phyloP scores from a whole-genome alignment of 2,797 vertebrate species.

The Lagothrix lagotricha region DNA sequence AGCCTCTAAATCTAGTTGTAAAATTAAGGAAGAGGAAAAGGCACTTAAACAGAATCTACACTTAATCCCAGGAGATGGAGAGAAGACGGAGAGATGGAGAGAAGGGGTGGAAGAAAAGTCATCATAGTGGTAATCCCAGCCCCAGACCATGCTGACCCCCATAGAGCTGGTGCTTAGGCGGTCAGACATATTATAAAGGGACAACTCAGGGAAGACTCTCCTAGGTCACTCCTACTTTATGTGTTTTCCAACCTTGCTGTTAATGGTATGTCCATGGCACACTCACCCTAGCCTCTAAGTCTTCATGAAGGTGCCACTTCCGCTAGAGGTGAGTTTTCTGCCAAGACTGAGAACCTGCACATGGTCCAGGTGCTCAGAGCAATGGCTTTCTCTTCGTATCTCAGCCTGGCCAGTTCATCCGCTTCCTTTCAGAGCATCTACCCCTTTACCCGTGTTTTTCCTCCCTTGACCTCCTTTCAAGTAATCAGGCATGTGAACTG shows the following conservation, averaged over 20 bases:
- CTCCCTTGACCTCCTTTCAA: background rate
- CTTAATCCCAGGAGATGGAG: background rate
- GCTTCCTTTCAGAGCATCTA: background rate
- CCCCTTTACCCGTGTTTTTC: background rate
- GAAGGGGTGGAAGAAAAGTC: background rate
- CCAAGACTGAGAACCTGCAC: background rate
- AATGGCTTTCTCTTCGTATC: background rate
- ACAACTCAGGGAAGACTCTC: background rate
- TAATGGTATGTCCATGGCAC: background rate
- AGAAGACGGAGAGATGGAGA: background rate
- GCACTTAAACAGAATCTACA: background rate
- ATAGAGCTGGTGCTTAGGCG: background rate
- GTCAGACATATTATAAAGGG: background rate
- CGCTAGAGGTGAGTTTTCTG: background rate
- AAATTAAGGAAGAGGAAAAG: slow-evolving; percentile 2
- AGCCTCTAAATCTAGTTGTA: background rate
- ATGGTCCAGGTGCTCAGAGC: background rate
- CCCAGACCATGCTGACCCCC: background rate
- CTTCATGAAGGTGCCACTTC: background rate
- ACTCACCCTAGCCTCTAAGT: background rate
- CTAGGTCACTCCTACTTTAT: background rate
- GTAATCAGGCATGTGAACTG: background rate
- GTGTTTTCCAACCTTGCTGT: background rate
- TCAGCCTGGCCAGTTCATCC: background rate
- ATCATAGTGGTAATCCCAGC: background rate